Percentiles rank a stretch among this genome's conserved stretches.
These are phyloP conservation scores for Tragulus kanchil DNA, from an alignment of 2,113 vertebrate species.

Conservation along the genomic window DNA sequence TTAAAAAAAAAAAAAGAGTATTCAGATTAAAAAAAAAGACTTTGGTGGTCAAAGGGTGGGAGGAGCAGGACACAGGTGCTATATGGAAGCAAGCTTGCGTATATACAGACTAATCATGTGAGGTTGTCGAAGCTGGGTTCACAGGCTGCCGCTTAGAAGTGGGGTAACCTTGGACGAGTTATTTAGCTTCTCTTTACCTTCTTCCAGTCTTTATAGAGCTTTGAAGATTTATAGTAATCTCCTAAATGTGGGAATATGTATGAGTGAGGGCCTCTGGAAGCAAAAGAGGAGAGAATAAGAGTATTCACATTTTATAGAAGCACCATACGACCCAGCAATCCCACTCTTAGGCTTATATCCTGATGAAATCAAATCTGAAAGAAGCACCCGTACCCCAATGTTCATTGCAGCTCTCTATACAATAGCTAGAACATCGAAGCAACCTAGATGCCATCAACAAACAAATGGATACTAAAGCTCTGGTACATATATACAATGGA, in stretches of 20 bases:
- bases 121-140: not conserved
- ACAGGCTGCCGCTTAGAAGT: not conserved
- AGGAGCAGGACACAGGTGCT: not conserved
- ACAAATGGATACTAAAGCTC: too few species aligned
- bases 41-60: not conserved
- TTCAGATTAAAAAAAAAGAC: not conserved
- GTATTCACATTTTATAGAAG: too few species aligned
- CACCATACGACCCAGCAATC: too few species aligned
- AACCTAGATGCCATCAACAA: too few species aligned
- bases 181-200: not conserved
- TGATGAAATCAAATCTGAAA: too few species aligned
- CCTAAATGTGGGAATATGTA: not conserved
- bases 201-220: not conserved
- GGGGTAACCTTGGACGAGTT: not conserved
- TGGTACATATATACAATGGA: too few species aligned
- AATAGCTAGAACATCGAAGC: too few species aligned
- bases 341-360: too few species aligned
- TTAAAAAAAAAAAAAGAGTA: not conserved
- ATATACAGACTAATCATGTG: not conserved
- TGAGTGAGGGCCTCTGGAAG: not conserved
- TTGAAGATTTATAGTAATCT: not conserved
- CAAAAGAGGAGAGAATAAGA: not conserved
- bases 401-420: too few species aligned
- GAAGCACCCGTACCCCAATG: too few species aligned
- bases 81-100: not conserved